Evolutionary conservation across 2,113 vertebrate genomes (phyloP), one percentile per base, ranked within the genome.

Genomic region (Catharus fuscescens): DNA sequence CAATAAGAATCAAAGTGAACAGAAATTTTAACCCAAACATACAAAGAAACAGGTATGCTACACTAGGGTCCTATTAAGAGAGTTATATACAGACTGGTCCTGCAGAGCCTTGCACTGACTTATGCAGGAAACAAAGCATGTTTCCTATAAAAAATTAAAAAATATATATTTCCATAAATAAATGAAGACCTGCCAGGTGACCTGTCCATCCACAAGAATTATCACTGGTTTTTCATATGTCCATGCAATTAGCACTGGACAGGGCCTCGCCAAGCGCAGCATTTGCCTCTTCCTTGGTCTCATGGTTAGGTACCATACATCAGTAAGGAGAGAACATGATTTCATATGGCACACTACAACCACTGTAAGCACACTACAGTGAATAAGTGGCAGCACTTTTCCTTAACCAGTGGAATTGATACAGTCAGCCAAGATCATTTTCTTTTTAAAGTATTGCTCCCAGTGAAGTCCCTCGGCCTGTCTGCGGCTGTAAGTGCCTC

Each of bases 111-210:
- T 74, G 25, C 31, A 61, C 23, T n/a, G 26, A 18, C 12, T 60
- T 47, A 8, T 42, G 31, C 20, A 26, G 0, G 0, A 60, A 38
- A 48, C 2, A 8, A 79, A 61, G 14, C 28, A 18, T 2, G 16
- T 40, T 40, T 40, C 40, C 40, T 40, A 40, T 40, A 40, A 40
- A 40, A 40, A 40, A 38, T 38, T 38, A 38, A 38, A 40, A 40
- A 40, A 40, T 10, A 13, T 12, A 40, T 40, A 12, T 14, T 40
- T 40, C 40, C 40, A 40, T 47, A 47, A 47, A 7, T 21, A 38
- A 70, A 12, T 1, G 1, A 26, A 32, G 60, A 18, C 57, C 12
- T 19, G 4, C 25, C 5, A 5, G n/a, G 23, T 21, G 20, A 69
- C 40, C 34, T 25, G 64, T 54, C 72, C 18, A 40, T n/a, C 23